Base-by-base conservation (phyloP, 2,113 vertebrate species). In the Chamaetylas fuelleborni region DNA sequence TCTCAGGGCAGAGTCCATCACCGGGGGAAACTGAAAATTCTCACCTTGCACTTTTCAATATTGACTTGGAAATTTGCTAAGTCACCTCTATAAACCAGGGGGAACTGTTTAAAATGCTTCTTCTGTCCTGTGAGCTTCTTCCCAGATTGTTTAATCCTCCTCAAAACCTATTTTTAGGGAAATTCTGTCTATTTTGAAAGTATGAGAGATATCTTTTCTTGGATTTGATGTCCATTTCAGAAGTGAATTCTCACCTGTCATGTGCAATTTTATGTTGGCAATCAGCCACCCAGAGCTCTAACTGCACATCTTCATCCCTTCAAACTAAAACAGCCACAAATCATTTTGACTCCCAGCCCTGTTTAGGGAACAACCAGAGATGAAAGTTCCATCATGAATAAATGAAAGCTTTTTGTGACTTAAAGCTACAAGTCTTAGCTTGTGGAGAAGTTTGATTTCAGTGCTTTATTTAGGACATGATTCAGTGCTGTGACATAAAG, bases 1-100 rank as follows among this genome's bases (percentile, higher is more conserved):
- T 34, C 3, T n/a, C 2, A 1, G 10, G 16, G 22, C 76, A 1
- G 3, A 43, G 42, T 18, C 34, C 18, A 15, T 28, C 25, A 2
- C 62, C 11, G 18, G 20, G 20, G 36, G 29, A 60, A 73, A 43
- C 7, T 20, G 43, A 36, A 53, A 54, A 58, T 17, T 54, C 38
- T 62, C 33, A 33, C 51, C 8, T 1, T 0, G 2, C 8, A 4
- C 14, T 38, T 84, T 72, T 62, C n/a, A 36, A 11, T 36, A 34
- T n/a, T 14, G 25, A 50, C 4, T 34, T 77, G 13, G 48, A 47
- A 48, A 92, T 54, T 22, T 42, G 25, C 18, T 7, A 42, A 40
- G 33, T 50, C 15, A 51, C 9, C 65, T 71, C 56, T 53, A 25
- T 57, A 73, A 72, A 64, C 8, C 33, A 38, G 29, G 9, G 67